A percentile compares a stretch with the other conserved stretches of the same genome.
These are phyloP conservation scores for Brachionus asplanchnoidis DNA, from an alignment of 1,140 invertebrate genomes.

Conservation along the genomic window DNA sequence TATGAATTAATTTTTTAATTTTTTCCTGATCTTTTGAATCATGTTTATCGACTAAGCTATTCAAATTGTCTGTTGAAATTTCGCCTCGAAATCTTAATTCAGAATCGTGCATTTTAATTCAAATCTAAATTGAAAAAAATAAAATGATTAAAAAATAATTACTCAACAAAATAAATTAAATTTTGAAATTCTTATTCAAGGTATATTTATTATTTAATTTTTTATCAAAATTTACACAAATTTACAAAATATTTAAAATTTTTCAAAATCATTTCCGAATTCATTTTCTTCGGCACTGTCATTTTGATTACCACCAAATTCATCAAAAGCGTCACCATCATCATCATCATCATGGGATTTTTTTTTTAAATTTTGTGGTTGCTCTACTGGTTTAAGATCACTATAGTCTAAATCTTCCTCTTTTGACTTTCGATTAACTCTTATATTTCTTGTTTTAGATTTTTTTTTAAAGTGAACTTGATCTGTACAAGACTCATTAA, in stretches of 20 bases:
- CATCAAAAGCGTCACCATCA: not conserved
- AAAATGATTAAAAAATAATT: not conserved
- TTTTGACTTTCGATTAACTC: not conserved
- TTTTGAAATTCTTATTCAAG: not conserved
- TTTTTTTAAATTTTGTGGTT: not conserved
- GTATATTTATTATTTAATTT: not conserved
- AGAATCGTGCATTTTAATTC: not conserved
- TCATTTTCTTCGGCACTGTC: not conserved
- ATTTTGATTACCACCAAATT: not conserved
- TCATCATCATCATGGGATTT: not conserved
- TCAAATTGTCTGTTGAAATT: not conserved
- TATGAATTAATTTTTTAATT: not conserved
- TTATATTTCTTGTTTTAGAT: not conserved
- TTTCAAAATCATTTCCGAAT: slow-evolving; percentile 8
- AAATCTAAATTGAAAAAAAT: not conserved
- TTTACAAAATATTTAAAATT: slow-evolving; percentile 1
- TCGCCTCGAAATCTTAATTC: not conserved
- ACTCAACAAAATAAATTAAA: not conserved
- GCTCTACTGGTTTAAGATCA: not conserved
- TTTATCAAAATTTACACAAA: not conserved
- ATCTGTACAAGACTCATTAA: not conserved
- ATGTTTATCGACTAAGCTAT: not conserved
- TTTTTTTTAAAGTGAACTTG: not conserved
- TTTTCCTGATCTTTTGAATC: not conserved
- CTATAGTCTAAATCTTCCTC: not conserved